Base-by-base conservation (phyloP, 2,797 vertebrate genomes). In the Harpagifer antarcticus region DNA sequence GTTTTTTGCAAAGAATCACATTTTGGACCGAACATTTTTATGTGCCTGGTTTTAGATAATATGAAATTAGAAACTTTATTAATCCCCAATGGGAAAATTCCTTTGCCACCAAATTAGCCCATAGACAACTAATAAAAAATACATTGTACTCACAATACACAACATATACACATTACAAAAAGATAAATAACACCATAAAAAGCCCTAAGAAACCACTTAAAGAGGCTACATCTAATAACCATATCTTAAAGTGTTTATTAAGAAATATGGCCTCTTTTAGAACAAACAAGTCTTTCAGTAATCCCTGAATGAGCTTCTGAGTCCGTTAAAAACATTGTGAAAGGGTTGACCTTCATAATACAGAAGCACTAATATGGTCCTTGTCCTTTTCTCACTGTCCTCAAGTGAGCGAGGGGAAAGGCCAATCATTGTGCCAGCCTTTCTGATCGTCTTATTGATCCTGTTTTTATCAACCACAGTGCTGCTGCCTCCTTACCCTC, bases 401-500 rank as follows among this genome's bases (percentile, higher is more conserved):
- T 37, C 6, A 37, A 37, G 33, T 37, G 33, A 37, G 33, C 33
- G 27, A 17, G 53, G 9, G 15, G 9, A 17, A 37, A 55, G 27
- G 53, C 33, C 33, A 1, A 37, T 33, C 31, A 55, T 15, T 55
- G 15, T 33, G 50, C 50, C 50, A 53, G 50, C 56, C 56, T 42
- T 13, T 60, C 20, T 60, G 42, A 60, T 60, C 58, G 27, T 60
- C 44, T 62, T 33, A 62, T 48, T 62, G 11, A 62, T 33, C 60
- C 60, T 19, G 45, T 33, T 33, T 19, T 49, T 37, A 40, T 40
- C 11, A 9, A 2, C 23, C 9, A 15, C 27, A 54, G 23, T 50
- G 48, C n/a, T 50, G 48, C 48, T 20, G n/a, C 14, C 52, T 20
- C 23, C 23, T 16, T 8, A 14, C 15, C 14, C 52, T 20, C 23